These are phyloP conservation scores for Crepidodera aurea DNA, from an alignment of 2,888 invertebrate genomes.

Conservation along the genomic window DNA sequence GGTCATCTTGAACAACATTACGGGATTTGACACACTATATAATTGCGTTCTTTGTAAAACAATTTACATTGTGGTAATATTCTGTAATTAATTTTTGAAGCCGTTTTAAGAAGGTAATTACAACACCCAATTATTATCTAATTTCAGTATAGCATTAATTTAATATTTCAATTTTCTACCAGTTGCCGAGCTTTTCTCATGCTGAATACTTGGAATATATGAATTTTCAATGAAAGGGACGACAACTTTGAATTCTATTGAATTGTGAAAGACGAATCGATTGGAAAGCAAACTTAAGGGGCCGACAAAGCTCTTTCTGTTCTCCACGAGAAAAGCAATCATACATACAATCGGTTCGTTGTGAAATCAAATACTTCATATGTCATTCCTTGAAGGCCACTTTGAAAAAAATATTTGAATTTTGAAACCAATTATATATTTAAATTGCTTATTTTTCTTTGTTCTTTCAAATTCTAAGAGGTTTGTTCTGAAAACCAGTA, in stretches of 20 bases:
- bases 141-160: slow-evolving; percentile 1
- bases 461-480: no score
- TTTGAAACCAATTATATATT: no score
- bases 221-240: slow-evolving; percentile 10
- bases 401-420: no score
- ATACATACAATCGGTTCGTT: not conserved
- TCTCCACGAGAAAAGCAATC: slow-evolving; percentile 10
- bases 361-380: not conserved
- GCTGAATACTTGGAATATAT: slow-evolving; percentile 8
- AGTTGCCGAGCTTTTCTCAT: slow-evolving; percentile 3
- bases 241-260: slow-evolving; percentile 21
- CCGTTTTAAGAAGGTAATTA: no score
- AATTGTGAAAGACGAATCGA: slow-evolving; percentile 21
- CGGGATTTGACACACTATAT: no score
- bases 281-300: slow-evolving; percentile 12
- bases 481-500: no score
- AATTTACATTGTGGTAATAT: no score
- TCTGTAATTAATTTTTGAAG: no score
- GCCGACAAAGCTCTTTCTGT: slow-evolving; percentile 1
- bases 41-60: no score
- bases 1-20: no score
- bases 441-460: no score
- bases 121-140: not conserved
- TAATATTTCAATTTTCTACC: slow-evolving; percentile 5
- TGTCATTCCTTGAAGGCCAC: no score